Evolutionary conservation across 2,113 vertebrate genomes (phyloP).

Genomic region (Apus apus): DNA sequence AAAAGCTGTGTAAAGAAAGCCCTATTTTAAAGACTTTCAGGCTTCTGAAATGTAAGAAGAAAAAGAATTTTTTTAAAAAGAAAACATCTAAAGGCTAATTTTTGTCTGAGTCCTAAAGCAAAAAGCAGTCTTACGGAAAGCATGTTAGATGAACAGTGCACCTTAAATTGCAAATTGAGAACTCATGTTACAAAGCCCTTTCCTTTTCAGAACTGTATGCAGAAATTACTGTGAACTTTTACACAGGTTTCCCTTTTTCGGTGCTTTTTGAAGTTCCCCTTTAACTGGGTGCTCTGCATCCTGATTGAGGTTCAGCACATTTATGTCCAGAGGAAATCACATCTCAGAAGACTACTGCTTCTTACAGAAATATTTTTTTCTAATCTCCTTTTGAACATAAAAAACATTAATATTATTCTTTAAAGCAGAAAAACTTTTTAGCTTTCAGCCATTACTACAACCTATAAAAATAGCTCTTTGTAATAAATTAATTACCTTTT

Average conservation of each 20-base stretch:
- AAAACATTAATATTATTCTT: slow-evolving; percentile 47
- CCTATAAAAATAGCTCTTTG: slow-evolving; percentile 28
- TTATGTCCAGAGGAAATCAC: slow-evolving; percentile 57
- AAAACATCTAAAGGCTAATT: slow-evolving; percentile 66
- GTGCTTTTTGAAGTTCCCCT: slow-evolving; percentile 62
- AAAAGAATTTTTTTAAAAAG: slow-evolving; percentile 44
- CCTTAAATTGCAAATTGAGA: slow-evolving; percentile 67
- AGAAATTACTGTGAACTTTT: slow-evolving; percentile 67
- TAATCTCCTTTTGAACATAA: slow-evolving; percentile 62
- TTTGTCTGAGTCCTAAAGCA: slow-evolving; percentile 54
- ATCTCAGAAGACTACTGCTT: slow-evolving; percentile 49
- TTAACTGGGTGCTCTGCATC: slow-evolving; percentile 68
- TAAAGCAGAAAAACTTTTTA: slow-evolving; percentile 37
- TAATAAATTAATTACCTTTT: slow-evolving; percentile 59
- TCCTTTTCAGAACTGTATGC: slow-evolving; percentile 14
- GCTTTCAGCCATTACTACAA: neutral
- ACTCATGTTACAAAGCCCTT: slow-evolving; percentile 52
- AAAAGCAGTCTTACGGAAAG: slow-evolving; percentile 57
- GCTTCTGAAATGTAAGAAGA: slow-evolving; percentile 54
- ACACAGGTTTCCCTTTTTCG: slow-evolving; percentile 48
- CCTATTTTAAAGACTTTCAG: slow-evolving; percentile 7
- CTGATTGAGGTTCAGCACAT: slow-evolving; percentile 69
- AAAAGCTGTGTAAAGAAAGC: neutral
- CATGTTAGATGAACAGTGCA: slow-evolving; percentile 54
- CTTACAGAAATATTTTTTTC: slow-evolving; percentile 52